These are phyloP conservation scores for Copsychus sechellarum DNA, from an alignment of 2,113 vertebrate genomes.

Conservation along the genomic window DNA sequence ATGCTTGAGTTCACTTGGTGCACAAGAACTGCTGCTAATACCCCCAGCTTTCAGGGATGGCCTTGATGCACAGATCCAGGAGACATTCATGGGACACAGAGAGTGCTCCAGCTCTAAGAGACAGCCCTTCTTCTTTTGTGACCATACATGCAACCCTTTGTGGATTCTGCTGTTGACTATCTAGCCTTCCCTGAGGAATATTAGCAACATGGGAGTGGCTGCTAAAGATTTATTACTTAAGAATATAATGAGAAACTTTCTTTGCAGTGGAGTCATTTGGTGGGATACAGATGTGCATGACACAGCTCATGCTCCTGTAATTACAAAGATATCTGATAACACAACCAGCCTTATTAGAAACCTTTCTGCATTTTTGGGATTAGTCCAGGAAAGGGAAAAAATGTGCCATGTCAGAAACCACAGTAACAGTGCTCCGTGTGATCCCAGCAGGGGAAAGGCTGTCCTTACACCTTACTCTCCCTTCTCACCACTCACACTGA, in stretches of 20 bases:
- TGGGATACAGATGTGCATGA: not conserved
- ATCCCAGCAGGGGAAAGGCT: not conserved
- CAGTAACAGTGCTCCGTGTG: rapidly evolving
- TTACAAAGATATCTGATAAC: not conserved
- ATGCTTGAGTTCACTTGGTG: not conserved
- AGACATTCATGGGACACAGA: not conserved
- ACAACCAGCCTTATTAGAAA: not conserved
- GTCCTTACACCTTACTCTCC: not conserved
- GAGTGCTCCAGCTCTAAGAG: not conserved
- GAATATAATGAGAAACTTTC: not conserved
- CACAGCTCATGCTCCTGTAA: not conserved
- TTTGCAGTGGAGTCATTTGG: not conserved
- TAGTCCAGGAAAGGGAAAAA: not conserved
- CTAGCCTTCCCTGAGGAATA: not conserved
- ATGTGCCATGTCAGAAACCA: not conserved
- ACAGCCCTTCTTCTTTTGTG: not conserved
- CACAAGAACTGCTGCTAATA: not conserved
- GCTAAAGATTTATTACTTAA: not conserved
- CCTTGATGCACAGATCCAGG: not conserved
- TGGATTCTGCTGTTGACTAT: not conserved
- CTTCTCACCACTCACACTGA: not conserved
- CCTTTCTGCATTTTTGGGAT: not conserved
- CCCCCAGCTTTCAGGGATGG: not conserved
- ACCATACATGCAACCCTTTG: not conserved
- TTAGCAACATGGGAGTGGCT: not conserved